phyloP scores from a whole-genome alignment of 2,888 invertebrate genomes.

The Drosophila yooni region DNA sequence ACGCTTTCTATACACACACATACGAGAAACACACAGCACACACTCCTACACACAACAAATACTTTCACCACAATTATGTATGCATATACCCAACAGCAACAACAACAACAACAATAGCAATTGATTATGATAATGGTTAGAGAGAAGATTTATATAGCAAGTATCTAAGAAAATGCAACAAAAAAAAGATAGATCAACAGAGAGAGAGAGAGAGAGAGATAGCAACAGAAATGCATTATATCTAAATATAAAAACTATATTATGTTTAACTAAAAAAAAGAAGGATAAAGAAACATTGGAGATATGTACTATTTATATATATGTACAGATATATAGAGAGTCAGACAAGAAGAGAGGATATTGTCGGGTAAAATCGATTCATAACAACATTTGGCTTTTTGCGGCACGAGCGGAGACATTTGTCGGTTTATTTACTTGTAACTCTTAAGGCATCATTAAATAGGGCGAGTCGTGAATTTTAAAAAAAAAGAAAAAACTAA shows the following conservation, averaged over 20 bases:
- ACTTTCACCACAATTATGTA: conserved; percentile 57
- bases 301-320: conserved; percentile 71
- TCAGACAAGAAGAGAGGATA: conserved; percentile 23
- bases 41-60: conserved; percentile 27
- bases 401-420: conserved; percentile 27
- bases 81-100: conserved; percentile 20
- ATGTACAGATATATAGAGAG: conserved; percentile 29
- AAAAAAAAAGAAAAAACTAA: conserved; percentile 39
- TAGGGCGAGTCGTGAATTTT: conserved; percentile 62
- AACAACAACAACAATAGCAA: conserved; percentile 47
- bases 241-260: conserved; percentile 65
- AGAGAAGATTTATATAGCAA: conserved; percentile 50
- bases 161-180: conserved; percentile 48
- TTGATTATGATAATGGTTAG: conserved; percentile 56
- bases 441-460: conserved; percentile 50
- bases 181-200: conserved; percentile 22
- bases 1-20: conserved; percentile 65
- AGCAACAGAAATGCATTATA: conserved; percentile 73
- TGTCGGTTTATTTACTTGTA: conserved; percentile 50
- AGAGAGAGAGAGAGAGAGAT: conserved; percentile 40
- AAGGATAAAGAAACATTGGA: conserved; percentile 6
- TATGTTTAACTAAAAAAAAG: conserved; percentile 66
- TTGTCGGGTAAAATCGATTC: conserved; percentile 48
- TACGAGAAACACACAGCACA: conserved; percentile 48
- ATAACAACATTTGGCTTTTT: conserved; percentile 35